Conservation (phyloP, 2,888 invertebrate species). For the Epinotia brunnichana region DNA sequence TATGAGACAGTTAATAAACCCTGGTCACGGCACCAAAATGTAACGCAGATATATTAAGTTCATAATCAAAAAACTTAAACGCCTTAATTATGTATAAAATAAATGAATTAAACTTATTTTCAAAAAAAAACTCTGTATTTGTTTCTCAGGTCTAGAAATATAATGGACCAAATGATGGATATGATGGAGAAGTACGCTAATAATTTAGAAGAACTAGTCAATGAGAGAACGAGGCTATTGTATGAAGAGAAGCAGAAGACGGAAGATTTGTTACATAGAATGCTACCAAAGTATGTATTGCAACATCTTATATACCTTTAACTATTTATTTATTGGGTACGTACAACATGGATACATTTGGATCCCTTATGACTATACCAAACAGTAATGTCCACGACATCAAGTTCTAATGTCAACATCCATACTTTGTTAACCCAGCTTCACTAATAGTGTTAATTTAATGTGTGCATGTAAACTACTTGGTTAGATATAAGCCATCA, state of each 20-base stretch:
- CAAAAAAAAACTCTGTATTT: neutral
- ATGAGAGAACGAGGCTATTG: slow-evolving; percentile 93
- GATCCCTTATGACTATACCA: slow-evolving; percentile 37
- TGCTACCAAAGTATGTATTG: slow-evolving; percentile 92
- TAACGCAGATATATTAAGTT: neutral
- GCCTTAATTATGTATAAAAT: neutral
- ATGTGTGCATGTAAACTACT: slow-evolving; percentile 61
- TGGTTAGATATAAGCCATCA: slow-evolving; percentile 49
- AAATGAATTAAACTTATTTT: neutral
- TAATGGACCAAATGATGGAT: slow-evolving; percentile 99
- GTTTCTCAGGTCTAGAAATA: slow-evolving; percentile 89
- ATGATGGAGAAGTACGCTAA: slow-evolving; percentile 99
- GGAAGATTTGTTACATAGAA: slow-evolving; percentile 94
- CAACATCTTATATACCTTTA: slow-evolving; percentile 22
- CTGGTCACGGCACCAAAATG: slow-evolving; percentile 16
- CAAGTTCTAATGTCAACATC: slow-evolving; percentile 51
- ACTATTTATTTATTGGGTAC: slow-evolving; percentile 39
- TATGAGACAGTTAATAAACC: neutral
- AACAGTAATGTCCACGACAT: slow-evolving; percentile 50
- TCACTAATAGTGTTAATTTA: slow-evolving; percentile 50
- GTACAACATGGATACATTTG: slow-evolving; percentile 53
- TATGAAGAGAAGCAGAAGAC: slow-evolving; percentile 97
- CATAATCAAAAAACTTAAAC: neutral
- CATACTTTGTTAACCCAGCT: slow-evolving; percentile 50
- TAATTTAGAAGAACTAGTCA: slow-evolving; percentile 96